Evolutionary conservation across 1,140 invertebrate species (phyloP).

Genomic region (Hyles vespertilio): DNA sequence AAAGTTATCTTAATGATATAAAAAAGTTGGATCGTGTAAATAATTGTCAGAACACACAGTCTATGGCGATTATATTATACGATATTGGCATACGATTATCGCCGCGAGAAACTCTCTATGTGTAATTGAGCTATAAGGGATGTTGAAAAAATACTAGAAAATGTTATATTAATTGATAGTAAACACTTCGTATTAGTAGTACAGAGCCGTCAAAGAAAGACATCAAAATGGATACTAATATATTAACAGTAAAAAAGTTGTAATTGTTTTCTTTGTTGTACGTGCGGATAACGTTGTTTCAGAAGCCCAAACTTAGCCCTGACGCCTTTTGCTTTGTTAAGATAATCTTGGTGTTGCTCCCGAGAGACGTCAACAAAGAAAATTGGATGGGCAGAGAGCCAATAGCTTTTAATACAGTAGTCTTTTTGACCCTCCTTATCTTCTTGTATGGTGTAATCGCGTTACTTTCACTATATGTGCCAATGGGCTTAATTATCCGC

Average conservation of each 20-base stretch:
- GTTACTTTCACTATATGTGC: constrained; percentile 40
- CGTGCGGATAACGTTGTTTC: constrained; percentile 66
- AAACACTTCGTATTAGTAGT: no score
- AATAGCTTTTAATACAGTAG: constrained; percentile 69
- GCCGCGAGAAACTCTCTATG: no score
- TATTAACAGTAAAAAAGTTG: constrained; percentile 29
- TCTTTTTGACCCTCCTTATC: constrained; percentile 70
- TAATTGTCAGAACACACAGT: no score
- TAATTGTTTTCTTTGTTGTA: constrained; percentile 52
- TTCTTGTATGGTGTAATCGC: constrained; percentile 60
- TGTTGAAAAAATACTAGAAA: no score
- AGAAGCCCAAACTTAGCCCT: constrained; percentile 48
- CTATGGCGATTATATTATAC: no score
- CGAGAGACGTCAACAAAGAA: constrained; percentile 71
- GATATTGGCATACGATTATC: no score
- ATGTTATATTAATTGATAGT: no score
- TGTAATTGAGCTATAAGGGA: no score
- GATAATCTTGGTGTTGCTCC: constrained; percentile 67
- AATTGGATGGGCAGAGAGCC: constrained; percentile 73
- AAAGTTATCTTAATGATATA: no score
- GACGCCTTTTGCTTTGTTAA: constrained; percentile 66
- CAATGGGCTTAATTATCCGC: constrained; percentile 27
- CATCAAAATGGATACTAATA: constrained; percentile 27
- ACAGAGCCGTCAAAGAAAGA: constrained; percentile 10
- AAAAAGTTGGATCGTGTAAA: no score